Evolutionary conservation across 2,113 vertebrate genomes (phyloP).

Genomic region (Protobothrops flavoviridis): DNA sequence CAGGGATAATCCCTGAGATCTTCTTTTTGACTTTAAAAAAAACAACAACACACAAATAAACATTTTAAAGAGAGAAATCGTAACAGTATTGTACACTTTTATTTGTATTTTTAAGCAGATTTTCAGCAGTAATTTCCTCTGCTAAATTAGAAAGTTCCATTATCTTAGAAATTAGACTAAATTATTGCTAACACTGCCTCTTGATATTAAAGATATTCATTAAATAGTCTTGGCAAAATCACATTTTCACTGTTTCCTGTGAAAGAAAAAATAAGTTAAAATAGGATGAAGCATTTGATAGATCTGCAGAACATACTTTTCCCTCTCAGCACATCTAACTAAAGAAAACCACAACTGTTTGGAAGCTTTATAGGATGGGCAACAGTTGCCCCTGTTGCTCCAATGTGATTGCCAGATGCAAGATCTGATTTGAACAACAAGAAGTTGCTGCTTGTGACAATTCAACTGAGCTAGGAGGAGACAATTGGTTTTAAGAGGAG

Average conservation of each 20-base stretch:
- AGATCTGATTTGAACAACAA: neutral
- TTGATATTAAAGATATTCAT: neutral
- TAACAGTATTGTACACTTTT: neutral
- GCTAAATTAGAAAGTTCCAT: neutral
- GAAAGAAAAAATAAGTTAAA: neutral
- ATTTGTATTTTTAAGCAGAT: neutral
- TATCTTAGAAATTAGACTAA: neutral
- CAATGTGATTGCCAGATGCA: neutral
- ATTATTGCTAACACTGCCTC: neutral
- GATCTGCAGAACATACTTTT: neutral
- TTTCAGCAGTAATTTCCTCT: neutral
- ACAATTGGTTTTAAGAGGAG: neutral
- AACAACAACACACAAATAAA: slow-evolving; percentile 21
- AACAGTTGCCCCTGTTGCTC: neutral
- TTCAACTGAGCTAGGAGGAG: neutral
- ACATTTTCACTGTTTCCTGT: neutral
- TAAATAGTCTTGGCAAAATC: neutral
- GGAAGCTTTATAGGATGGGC: neutral
- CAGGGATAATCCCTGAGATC: slow-evolving; percentile 91
- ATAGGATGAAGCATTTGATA: neutral
- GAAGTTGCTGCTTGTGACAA: neutral
- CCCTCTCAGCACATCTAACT: neutral
- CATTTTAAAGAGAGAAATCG: slow-evolving; percentile 13
- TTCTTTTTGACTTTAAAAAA: slow-evolving; percentile 84
- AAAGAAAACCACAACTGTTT: neutral